Conservation (phyloP, 2,113 vertebrate genomes). For the Sturnira hondurensis region DNA sequence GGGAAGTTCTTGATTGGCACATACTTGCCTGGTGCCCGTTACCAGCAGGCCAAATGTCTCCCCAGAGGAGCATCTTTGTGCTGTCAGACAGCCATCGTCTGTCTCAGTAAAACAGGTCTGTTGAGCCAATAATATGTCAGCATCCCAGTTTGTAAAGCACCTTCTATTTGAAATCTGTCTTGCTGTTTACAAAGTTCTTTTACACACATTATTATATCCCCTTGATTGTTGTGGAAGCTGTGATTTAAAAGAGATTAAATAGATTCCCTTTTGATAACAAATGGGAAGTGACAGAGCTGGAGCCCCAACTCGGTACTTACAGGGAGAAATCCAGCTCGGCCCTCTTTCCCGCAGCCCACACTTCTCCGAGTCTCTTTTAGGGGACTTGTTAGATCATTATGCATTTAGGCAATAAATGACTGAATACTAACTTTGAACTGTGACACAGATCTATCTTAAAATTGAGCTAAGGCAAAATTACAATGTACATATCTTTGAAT, state of each 20-base stretch:
- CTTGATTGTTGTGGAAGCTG: not conserved
- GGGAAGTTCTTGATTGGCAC: not conserved
- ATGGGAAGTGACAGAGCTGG: not conserved
- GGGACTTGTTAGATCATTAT: not conserved
- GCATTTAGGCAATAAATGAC: not conserved
- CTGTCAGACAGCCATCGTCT: not conserved
- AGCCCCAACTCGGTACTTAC: not conserved
- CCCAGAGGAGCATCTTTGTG: not conserved
- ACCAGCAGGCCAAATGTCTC: not conserved
- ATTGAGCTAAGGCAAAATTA: not conserved
- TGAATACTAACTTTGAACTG: not conserved
- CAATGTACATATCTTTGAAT: not conserved
- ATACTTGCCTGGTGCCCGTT: not conserved
- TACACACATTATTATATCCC: not conserved
- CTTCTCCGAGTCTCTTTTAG: not conserved
- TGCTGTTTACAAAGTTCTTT: not conserved
- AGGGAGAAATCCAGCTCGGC: not conserved
- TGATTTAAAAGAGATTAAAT: not conserved
- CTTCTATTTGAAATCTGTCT: not conserved
- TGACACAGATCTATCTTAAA: not conserved
- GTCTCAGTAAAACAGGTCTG: not conserved
- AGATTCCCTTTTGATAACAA: not conserved
- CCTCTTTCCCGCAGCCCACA: not conserved
- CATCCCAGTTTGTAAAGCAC: not conserved
- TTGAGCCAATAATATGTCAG: not conserved